Conservation (phyloP, 1,140 invertebrate species). For the Drosophila sechellia region DNA sequence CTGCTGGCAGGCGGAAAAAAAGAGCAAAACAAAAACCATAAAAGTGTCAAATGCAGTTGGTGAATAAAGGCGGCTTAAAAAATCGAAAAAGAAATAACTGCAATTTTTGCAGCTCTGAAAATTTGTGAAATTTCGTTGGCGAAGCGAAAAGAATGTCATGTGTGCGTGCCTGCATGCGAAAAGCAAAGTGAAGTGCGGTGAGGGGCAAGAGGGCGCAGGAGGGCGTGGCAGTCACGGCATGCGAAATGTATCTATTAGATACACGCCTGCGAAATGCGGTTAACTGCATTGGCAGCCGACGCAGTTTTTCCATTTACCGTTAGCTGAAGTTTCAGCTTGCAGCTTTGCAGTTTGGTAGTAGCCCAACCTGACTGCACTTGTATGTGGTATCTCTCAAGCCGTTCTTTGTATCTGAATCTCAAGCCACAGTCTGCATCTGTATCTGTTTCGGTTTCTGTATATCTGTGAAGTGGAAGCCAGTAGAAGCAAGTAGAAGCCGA, state of each 20-base stretch:
- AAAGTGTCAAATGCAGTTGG: slow-evolving; percentile 47
- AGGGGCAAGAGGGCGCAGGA: not conserved
- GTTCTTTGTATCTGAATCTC: slow-evolving; percentile 2
- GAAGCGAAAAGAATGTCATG: slow-evolving; percentile 39
- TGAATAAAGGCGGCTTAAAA: slow-evolving; percentile 5
- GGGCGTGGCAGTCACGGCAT: slow-evolving; percentile 50
- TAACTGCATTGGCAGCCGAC: slow-evolving; percentile 61
- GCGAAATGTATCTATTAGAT: slow-evolving; percentile 66
- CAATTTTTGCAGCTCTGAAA: slow-evolving; percentile 29
- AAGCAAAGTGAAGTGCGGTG: slow-evolving; percentile 16
- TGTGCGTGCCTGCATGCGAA: slow-evolving; percentile 47
- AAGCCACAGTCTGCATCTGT: slow-evolving; percentile 8
- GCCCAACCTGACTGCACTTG: slow-evolving; percentile 1
- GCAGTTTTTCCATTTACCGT: slow-evolving; percentile 62
- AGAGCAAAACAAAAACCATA: slow-evolving; percentile 29
- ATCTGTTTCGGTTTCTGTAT: slow-evolving; percentile 15
- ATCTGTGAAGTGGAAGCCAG: slow-evolving; percentile 25
- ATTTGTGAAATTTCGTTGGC: slow-evolving; percentile 33
- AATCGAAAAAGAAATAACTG: slow-evolving; percentile 5
- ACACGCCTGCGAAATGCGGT: slow-evolving; percentile 61
- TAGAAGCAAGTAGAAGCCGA: slow-evolving; percentile 38
- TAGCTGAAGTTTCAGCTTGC: slow-evolving; percentile 34
- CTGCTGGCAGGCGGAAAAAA: slow-evolving; percentile 36
- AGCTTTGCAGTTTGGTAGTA: not conserved
- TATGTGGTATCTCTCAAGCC: slow-evolving; percentile 14